Percentiles rank a stretch among this genome's conserved stretches.
Evolutionary conservation across 2,888 invertebrate species (phyloP).

Genomic region (Lepetodrilus schrolli): DNA sequence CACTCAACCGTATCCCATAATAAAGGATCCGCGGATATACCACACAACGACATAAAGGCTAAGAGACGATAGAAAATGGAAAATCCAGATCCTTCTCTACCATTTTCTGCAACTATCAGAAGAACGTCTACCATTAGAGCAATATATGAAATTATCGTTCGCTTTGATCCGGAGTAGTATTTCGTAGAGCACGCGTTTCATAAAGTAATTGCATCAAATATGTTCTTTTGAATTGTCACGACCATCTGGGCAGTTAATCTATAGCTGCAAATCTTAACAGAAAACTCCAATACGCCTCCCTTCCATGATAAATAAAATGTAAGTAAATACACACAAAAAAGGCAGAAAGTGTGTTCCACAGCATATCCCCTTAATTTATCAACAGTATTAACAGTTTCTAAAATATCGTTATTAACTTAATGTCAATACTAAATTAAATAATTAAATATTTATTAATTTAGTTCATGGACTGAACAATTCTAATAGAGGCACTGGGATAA

Average conservation of each 20-base stretch:
- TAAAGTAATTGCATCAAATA: slow-evolving; percentile 23
- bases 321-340: too few relatives aligned
- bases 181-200: neutral
- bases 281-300: too few relatives aligned
- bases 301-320: too few relatives aligned
- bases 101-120: slow-evolving; percentile 1
- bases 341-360: too few relatives aligned
- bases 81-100: neutral
- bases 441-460: too few relatives aligned
- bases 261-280: too few relatives aligned
- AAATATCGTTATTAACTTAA: too few relatives aligned
- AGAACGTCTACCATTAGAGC: neutral
- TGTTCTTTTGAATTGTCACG: slow-evolving; percentile 6
- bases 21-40: slow-evolving; percentile 25
- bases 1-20: slow-evolving; percentile 25
- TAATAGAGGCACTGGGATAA: too few relatives aligned
- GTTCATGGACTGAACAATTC: too few relatives aligned
- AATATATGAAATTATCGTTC: neutral
- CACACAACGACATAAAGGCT: slow-evolving; percentile 20
- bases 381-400: too few relatives aligned
- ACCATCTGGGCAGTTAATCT: neutral
- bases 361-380: too few relatives aligned
- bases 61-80: neutral
- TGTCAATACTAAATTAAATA: too few relatives aligned
- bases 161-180: slow-evolving; percentile 10